Evolutionary conservation across 2,888 invertebrate species (phyloP).

Genomic region (Parnassius glacialis): DNA sequence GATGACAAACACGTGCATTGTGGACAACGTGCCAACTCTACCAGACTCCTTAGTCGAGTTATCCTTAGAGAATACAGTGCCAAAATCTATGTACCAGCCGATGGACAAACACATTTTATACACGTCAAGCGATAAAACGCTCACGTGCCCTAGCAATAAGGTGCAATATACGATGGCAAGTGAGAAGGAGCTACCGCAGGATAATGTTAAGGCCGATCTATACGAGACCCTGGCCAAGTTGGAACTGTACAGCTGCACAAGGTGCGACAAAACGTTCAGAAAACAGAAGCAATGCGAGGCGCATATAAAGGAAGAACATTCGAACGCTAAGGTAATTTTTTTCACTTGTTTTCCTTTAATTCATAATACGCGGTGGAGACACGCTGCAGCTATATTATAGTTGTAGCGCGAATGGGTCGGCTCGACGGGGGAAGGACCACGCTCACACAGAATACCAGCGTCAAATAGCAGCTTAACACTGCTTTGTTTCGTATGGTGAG

Average conservation of each 20-base stretch:
- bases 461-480: too few species aligned
- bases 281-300: conserved; percentile 83
- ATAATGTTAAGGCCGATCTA: conserved; percentile 53
- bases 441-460: too few species aligned
- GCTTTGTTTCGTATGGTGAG: too few species aligned
- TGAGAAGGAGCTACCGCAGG: conserved; percentile 50
- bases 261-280: conserved; percentile 80
- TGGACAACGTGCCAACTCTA: conserved; percentile 65
- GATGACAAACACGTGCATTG: conserved; percentile 73
- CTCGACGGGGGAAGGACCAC: too few species aligned
- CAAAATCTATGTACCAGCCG: conserved; percentile 69
- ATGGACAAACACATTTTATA: conserved; percentile 69
- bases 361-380: background rate
- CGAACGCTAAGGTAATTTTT: conserved; percentile 47
- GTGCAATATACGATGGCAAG: conserved; percentile 64
- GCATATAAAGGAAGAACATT: conserved; percentile 82
- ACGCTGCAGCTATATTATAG: background rate
- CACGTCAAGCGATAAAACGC: conserved; percentile 59
- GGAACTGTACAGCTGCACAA: conserved; percentile 60
- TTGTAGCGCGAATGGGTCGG: too few species aligned
- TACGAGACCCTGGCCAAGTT: conserved; percentile 61
- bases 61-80: conserved; percentile 67
- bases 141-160: conserved; percentile 57
- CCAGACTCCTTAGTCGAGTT: conserved; percentile 75
- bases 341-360: background rate